phyloP scores from a whole-genome alignment of 2,113 vertebrate genomes.

The Geothlypis trichas region DNA sequence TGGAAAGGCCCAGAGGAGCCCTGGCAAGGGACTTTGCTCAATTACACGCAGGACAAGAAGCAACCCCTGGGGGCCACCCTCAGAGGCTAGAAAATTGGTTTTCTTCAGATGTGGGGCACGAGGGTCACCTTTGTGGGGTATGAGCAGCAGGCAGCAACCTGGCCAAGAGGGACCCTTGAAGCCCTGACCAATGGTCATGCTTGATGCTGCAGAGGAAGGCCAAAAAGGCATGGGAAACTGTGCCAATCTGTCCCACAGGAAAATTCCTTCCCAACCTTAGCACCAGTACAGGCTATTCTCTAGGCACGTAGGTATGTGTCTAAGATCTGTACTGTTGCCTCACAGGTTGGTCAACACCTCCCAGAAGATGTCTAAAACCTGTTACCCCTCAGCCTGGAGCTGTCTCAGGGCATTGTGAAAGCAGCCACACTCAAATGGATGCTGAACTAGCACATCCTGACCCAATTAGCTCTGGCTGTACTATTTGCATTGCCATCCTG shows the following conservation, averaged over 20 bases:
- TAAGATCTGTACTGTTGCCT: not conserved
- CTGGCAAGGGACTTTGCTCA: not conserved
- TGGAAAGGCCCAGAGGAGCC: not conserved
- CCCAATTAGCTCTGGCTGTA: not conserved
- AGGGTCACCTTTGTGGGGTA: accelerated
- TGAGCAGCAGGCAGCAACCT: not conserved
- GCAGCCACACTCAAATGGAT: not conserved
- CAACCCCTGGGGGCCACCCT: not conserved
- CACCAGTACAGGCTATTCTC: not conserved
- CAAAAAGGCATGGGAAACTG: not conserved
- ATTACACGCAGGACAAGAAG: not conserved
- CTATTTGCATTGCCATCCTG: not conserved
- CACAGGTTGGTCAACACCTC: not conserved
- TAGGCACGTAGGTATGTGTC: not conserved
- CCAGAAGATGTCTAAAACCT: not conserved
- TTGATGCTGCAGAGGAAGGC: not conserved
- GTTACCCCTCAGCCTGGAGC: not conserved
- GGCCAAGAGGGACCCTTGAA: not conserved
- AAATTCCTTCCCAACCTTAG: not conserved
- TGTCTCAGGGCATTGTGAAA: not conserved
- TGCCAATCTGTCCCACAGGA: not conserved
- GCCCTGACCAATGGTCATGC: no score
- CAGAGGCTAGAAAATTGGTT: not conserved
- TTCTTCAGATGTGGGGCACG: not conserved
- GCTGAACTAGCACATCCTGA: not conserved